A percentile compares a stretch with the other conserved stretches of the same genome.
Conservation (phyloP, 2,888 invertebrate genomes). For the Torymus tubicola region DNA sequence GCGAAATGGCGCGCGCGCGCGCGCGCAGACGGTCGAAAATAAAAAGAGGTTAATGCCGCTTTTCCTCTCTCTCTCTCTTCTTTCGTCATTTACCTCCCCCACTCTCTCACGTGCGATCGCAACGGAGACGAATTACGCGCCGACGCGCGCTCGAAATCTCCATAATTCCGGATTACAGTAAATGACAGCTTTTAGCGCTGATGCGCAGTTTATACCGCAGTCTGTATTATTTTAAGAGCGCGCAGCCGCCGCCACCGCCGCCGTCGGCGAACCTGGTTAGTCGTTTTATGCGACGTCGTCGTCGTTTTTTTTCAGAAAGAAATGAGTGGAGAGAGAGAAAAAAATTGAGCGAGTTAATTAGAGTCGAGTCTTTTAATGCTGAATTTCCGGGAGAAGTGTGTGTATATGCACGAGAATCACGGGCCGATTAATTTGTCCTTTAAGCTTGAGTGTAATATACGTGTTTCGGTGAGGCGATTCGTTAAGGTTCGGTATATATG, state of each 20-base stretch:
- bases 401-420: conserved; percentile 7
- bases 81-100: conserved; percentile 3
- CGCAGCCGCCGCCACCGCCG: conserved; percentile 1
- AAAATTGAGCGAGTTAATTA: conserved; percentile 55
- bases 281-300: too few relatives aligned
- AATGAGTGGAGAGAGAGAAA: conserved; percentile 49
- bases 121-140: not conserved
- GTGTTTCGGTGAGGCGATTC: too few relatives aligned
- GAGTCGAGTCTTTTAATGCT: conserved; percentile 35
- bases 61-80: conserved; percentile 26
- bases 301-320: too few relatives aligned
- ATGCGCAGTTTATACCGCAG: conserved; percentile 73
- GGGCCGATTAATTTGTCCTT: too few relatives aligned
- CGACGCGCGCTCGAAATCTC: conserved; percentile 67
- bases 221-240: conserved; percentile 74
- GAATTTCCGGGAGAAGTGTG: conserved; percentile 26
- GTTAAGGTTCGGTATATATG: too few relatives aligned
- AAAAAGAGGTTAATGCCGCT: conserved; percentile 46
- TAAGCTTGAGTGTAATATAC: too few relatives aligned
- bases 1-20: conserved; percentile 43
- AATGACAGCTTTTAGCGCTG: conserved; percentile 76
- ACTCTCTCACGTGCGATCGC: not conserved
- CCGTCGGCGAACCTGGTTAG: not conserved
- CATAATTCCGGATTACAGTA: conserved; percentile 75
- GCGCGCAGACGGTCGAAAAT: conserved; percentile 17